Percentiles rank a stretch among this genome's conserved stretches.
phyloP scores from a whole-genome alignment of 2,113 vertebrate genomes.

The Hipposideros armiger region DNA sequence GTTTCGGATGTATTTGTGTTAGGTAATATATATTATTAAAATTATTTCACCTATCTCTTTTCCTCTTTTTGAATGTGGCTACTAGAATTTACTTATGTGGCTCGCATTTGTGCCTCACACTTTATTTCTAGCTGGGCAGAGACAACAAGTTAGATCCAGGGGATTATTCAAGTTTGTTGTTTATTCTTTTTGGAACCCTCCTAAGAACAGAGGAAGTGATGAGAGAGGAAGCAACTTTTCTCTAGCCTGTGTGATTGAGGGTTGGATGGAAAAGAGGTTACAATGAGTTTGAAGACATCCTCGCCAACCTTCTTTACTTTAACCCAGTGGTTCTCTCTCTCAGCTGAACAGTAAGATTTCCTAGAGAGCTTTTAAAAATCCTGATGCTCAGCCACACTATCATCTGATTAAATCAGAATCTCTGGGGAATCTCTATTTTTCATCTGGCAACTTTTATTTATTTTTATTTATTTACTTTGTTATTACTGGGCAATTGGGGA shows the following conservation, averaged over 20 bases:
- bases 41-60: neutral
- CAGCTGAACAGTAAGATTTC: neutral
- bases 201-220: neutral
- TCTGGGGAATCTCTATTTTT: neutral
- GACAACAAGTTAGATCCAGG: neutral
- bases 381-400: neutral
- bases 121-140: neutral
- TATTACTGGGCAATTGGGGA: no score
- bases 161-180: neutral
- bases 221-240: neutral
- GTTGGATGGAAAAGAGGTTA: neutral
- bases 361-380: neutral
- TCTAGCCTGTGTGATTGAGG: neutral
- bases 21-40: neutral
- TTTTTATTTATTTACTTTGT: no score
- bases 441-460: neutral
- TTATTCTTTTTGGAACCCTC: constrained; percentile 27
- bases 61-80: neutral
- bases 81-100: neutral
- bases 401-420: constrained; percentile 16
- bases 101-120: neutral
- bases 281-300: neutral
- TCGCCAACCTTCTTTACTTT: neutral
- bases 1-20: neutral
- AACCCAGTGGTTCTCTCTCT: neutral